Conservation (phyloP, 2,888 invertebrate species). For the Chirona hameri region DNA sequence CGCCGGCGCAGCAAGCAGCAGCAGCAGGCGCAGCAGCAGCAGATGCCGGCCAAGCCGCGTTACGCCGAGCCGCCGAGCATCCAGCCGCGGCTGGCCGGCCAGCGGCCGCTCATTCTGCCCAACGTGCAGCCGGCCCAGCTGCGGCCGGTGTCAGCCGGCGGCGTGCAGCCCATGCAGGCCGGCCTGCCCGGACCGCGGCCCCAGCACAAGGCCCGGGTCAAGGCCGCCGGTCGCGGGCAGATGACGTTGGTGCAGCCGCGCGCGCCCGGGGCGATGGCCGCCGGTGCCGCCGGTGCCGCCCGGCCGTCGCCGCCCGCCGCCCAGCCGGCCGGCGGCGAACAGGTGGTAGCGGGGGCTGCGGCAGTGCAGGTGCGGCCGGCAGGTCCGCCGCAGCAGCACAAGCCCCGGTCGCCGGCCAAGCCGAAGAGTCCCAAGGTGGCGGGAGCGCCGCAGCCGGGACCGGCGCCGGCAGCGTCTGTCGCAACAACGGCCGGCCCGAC, state of each 20-base stretch:
- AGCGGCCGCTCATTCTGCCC: constrained; percentile 27
- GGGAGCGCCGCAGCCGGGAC: not conserved
- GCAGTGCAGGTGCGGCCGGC: not conserved
- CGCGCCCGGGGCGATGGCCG: not conserved
- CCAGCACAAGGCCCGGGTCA: constrained; percentile 26
- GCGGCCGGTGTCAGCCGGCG: not conserved
- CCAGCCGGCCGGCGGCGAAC: not conserved
- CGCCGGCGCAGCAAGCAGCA: constrained; percentile 34
- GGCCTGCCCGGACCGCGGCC: not conserved
- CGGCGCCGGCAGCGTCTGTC: not conserved
- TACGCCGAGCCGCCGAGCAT: constrained; percentile 12
- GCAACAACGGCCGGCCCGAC: not conserved
- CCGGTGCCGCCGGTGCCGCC: not conserved
- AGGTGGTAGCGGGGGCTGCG: not conserved
- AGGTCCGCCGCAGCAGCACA: not conserved
- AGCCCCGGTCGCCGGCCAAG: constrained; percentile 6
- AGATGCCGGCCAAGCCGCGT: constrained; percentile 1
- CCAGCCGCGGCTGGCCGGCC: constrained; percentile 23
- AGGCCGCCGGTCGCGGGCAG: not conserved
- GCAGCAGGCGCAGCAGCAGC: constrained; percentile 35
- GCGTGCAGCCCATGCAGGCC: not conserved
- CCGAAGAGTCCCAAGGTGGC: constrained; percentile 5
- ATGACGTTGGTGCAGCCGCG: constrained; percentile 10
- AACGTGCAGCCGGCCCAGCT: constrained; percentile 24
- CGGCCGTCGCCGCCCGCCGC: not conserved